phyloP scores from a whole-genome alignment of 2,888 invertebrate species.

The Conomelus anceps region DNA sequence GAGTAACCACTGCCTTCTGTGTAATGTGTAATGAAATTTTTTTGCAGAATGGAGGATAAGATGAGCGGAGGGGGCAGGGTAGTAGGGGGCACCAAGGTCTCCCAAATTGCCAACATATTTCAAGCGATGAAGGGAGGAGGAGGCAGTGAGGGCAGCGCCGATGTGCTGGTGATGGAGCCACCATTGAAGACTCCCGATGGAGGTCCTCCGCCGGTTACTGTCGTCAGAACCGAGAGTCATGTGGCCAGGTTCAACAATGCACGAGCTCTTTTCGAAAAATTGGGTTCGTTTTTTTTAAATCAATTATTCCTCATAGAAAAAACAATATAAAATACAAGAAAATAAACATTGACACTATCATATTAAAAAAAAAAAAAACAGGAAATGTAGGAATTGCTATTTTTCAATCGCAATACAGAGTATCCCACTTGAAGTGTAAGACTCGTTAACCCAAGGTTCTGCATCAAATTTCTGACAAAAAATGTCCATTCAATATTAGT shows the following conservation, averaged over 20 bases:
- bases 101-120: slow-evolving; percentile 86
- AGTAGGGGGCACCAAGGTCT: slow-evolving; percentile 68
- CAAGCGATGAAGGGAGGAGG: slow-evolving; percentile 53
- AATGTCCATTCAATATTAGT: too few relatives aligned
- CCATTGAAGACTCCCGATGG: slow-evolving; percentile 16
- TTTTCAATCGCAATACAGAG: too few relatives aligned
- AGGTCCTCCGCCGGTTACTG: slow-evolving; percentile 49
- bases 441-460: too few relatives aligned
- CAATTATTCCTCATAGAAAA: too few relatives aligned
- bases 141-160: slow-evolving; percentile 18
- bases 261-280: slow-evolving; percentile 82
- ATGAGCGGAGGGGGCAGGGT: slow-evolving; percentile 40
- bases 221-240: slow-evolving; percentile 81
- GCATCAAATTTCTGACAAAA: too few relatives aligned
- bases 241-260: slow-evolving; percentile 88
- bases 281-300: slow-evolving; percentile 47
- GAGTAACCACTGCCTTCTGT: too few relatives aligned
- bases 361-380: too few relatives aligned
- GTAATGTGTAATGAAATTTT: not conserved
- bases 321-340: too few relatives aligned
- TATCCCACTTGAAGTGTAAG: too few relatives aligned
- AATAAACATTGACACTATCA: too few relatives aligned
- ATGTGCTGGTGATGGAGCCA: slow-evolving; percentile 18
- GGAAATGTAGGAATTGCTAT: too few relatives aligned
- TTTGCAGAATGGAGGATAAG: slow-evolving; percentile 36